Evolutionary conservation across 2,888 invertebrate species (phyloP).

Genomic region (Acleris cristana): DNA sequence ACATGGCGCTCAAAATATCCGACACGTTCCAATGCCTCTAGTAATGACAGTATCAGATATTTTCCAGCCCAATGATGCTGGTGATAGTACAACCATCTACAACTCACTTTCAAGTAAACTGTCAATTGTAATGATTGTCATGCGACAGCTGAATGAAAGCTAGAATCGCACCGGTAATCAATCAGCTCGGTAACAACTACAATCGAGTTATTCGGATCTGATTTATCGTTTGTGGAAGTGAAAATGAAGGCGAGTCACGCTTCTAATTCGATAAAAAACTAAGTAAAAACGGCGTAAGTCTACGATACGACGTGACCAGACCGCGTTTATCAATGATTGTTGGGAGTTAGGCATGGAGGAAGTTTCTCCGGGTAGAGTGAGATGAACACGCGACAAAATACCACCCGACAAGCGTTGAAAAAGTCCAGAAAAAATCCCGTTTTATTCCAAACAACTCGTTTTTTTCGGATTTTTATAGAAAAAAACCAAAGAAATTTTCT

Average conservation of each 20-base stretch:
- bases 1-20: too few relatives aligned
- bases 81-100: too few relatives aligned
- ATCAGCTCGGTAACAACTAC: constrained; percentile 17
- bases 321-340: constrained; percentile 16
- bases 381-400: neutral
- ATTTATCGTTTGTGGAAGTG: constrained; percentile 30
- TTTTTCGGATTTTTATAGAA: too few relatives aligned
- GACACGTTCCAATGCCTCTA: too few relatives aligned
- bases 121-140: neutral
- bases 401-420: neutral
- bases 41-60: too few relatives aligned
- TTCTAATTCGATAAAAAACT: constrained; percentile 18
- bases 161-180: constrained; percentile 9
- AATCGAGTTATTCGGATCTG: constrained; percentile 25
- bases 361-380: neutral
- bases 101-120: too few relatives aligned
- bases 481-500: too few relatives aligned
- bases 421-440: too few relatives aligned
- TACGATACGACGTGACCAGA: constrained; percentile 29
- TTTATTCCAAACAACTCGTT: too few relatives aligned
- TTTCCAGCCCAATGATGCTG: too few relatives aligned
- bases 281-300: constrained; percentile 16
- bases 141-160: neutral
- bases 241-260: constrained; percentile 31
- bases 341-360: neutral